Conservation (phyloP, 2,113 vertebrate species). For the Cottus gobio region DNA sequence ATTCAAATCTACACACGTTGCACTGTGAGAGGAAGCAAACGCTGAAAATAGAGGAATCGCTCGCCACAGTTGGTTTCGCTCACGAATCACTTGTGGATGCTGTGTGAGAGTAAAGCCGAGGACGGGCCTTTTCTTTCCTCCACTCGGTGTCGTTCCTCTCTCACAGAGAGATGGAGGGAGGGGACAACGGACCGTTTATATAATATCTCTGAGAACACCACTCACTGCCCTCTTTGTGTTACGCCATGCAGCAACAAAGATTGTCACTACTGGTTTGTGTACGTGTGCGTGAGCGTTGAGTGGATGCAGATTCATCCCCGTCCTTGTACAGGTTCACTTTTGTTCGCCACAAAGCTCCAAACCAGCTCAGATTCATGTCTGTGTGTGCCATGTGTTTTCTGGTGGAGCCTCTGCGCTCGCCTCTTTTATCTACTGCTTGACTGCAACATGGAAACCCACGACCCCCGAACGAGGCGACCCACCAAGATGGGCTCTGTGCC, state of each 20-base stretch:
- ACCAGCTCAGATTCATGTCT: not conserved
- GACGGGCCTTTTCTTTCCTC: not conserved
- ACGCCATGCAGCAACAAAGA: constrained; percentile 46
- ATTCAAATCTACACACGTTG: not conserved
- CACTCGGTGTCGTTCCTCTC: constrained; percentile 7
- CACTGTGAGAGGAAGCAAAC: not conserved
- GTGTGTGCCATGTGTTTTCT: not conserved
- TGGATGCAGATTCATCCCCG: constrained; percentile 11
- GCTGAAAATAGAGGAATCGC: not conserved
- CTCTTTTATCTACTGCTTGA: not conserved
- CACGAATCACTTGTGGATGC: not conserved
- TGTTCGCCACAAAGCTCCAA: not conserved
- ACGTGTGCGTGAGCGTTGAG: constrained; percentile 4
- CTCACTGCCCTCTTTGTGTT: constrained; percentile 66
- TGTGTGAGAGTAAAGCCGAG: constrained; percentile 6
- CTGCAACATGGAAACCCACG: constrained; percentile 18
- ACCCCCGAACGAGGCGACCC: not conserved
- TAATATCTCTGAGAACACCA: constrained; percentile 46
- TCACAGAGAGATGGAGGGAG: constrained; percentile 9
- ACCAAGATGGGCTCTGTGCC: not conserved
- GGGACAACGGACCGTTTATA: constrained; percentile 32
- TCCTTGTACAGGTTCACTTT: constrained; percentile 4
- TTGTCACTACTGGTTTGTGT: constrained; percentile 56
- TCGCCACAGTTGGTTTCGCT: not conserved
- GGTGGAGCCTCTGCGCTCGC: not conserved